A percentile compares a stretch with the other conserved stretches of the same genome.
These are phyloP conservation scores for Trichogramma dendrolimi DNA, from an alignment of 2,888 invertebrate genomes.

Conservation along the genomic window DNA sequence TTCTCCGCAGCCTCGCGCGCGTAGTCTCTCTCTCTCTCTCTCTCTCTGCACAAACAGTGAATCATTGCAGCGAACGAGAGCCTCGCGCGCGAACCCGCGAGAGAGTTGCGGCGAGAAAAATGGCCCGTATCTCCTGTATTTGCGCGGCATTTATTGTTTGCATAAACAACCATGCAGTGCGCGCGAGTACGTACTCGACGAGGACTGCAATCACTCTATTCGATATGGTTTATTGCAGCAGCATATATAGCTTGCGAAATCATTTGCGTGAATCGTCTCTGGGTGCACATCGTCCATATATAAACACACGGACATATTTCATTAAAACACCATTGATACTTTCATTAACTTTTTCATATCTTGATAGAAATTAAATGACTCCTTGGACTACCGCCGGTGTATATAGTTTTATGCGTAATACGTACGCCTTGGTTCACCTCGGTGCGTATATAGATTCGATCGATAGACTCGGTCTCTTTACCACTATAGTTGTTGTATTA, in stretches of 20 bases:
- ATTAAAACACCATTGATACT: too few relatives aligned
- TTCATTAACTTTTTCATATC: too few relatives aligned
- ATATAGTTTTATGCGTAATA: too few relatives aligned
- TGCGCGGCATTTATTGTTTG: constrained; percentile 42
- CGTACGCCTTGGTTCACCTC: too few relatives aligned
- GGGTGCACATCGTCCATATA: too few relatives aligned
- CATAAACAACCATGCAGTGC: constrained; percentile 37
- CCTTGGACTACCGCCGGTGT: too few relatives aligned
- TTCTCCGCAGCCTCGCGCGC: not conserved
- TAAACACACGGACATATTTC: too few relatives aligned
- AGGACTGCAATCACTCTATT: constrained; percentile 17
- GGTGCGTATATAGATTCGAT: too few relatives aligned
- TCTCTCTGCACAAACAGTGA: constrained; percentile 30
- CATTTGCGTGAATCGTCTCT: not conserved
- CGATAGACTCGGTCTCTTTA: too few relatives aligned
- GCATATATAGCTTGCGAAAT: not conserved
- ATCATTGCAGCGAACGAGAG: constrained; percentile 41
- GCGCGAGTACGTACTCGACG: constrained; percentile 11
- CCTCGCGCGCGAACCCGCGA: constrained; percentile 13
- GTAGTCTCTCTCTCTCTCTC: constrained; percentile 19
- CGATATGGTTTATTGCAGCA: too few relatives aligned
- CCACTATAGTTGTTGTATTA: too few relatives aligned
- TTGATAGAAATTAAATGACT: too few relatives aligned
- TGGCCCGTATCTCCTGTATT: not conserved
- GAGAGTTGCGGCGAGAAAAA: constrained; percentile 9